phyloP scores from a whole-genome alignment of 2,888 invertebrate genomes.

The Anarsia innoxiella region DNA sequence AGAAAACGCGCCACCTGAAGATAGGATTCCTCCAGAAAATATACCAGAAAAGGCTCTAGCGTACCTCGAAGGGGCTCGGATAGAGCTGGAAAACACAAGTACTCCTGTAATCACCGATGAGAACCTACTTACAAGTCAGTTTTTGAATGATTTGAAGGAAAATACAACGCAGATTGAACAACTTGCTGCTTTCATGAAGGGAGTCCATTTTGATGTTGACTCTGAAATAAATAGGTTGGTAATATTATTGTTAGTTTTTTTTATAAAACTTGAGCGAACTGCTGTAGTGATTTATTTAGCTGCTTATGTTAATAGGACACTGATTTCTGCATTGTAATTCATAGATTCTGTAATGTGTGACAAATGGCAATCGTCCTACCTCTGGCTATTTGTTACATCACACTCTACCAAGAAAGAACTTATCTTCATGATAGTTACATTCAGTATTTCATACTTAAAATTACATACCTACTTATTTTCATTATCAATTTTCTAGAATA shows the following conservation, averaged over 20 bases:
- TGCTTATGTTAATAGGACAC: not conserved
- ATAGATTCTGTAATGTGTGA: not conserved
- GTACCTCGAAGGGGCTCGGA: constrained; percentile 45
- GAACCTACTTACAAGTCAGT: constrained; percentile 49
- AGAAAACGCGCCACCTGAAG: constrained; percentile 42
- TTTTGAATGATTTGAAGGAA: constrained; percentile 45
- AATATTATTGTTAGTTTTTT: not conserved
- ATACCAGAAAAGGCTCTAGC: constrained; percentile 31
- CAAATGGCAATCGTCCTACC: not conserved
- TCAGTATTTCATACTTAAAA: too few relatives aligned
- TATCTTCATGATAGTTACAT: not conserved
- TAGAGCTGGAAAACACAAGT: constrained; percentile 40
- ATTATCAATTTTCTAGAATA: too few relatives aligned
- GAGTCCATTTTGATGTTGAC: constrained; percentile 46
- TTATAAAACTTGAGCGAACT: not conserved
- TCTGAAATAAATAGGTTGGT: constrained; percentile 52
- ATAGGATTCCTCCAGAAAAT: constrained; percentile 29
- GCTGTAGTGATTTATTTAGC: not conserved
- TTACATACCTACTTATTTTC: too few relatives aligned
- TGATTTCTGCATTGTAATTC: not conserved
- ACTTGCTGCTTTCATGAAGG: constrained; percentile 44
- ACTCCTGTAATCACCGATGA: constrained; percentile 41
- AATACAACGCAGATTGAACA: constrained; percentile 48
- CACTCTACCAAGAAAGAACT: not conserved
- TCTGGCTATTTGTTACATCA: not conserved